These are phyloP conservation scores for Pristiophorus japonicus DNA, from an alignment of 2,113 vertebrate genomes.

Conservation along the genomic window DNA sequence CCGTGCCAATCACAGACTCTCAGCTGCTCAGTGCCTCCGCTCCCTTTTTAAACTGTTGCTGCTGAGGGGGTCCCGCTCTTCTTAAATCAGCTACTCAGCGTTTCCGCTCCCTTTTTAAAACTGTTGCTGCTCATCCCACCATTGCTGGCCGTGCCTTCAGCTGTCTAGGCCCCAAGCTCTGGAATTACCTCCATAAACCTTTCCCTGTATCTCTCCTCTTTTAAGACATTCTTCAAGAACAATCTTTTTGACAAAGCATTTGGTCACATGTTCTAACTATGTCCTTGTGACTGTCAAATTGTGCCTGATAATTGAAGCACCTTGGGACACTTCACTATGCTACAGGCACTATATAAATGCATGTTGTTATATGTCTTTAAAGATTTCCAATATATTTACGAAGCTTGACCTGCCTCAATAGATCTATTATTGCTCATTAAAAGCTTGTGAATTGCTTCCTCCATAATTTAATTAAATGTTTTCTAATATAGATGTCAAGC, in stretches of 20 bases:
- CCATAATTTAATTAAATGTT: background rate
- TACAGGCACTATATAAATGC: background rate
- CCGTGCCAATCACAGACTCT: too few relatives aligned
- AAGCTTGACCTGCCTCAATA: background rate
- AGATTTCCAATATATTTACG: background rate
- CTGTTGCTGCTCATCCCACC: too few relatives aligned
- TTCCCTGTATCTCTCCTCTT: background rate
- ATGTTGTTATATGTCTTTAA: background rate
- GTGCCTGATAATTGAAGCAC: background rate
- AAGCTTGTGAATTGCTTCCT: background rate
- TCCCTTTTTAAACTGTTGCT: too few relatives aligned
- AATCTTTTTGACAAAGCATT: background rate
- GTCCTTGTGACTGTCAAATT: background rate
- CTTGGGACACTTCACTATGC: background rate
- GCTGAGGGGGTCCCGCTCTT: too few relatives aligned
- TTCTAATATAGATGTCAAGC: background rate
- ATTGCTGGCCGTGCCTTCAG: background rate
- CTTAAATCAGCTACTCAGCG: too few relatives aligned
- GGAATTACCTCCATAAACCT: background rate
- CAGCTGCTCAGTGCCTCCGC: too few relatives aligned
- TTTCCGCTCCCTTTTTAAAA: too few relatives aligned
- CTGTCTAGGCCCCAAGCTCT: background rate
- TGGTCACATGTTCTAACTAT: background rate
- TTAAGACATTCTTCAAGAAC: background rate
- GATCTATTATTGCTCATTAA: background rate